These are phyloP conservation scores for Melopsittacus undulatus DNA, from an alignment of 2,797 vertebrate species.

Conservation along the genomic window DNA sequence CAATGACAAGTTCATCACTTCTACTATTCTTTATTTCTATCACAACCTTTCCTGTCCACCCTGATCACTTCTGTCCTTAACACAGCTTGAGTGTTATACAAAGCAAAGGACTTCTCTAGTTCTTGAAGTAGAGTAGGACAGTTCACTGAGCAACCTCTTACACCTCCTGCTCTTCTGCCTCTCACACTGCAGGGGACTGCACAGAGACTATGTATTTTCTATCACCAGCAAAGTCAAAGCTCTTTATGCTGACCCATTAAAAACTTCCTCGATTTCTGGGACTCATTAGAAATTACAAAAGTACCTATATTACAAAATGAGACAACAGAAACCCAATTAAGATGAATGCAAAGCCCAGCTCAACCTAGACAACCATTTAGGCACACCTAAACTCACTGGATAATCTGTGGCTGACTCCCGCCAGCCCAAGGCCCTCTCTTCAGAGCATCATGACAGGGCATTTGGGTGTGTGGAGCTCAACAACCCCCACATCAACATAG, in stretches of 20 bases:
- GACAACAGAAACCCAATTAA: neutral
- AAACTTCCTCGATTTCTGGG: neutral
- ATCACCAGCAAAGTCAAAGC: neutral
- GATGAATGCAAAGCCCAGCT: neutral
- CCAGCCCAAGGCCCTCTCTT: neutral
- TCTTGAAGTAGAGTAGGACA: neutral
- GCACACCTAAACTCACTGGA: neutral
- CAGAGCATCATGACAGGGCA: neutral
- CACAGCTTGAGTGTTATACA: neutral
- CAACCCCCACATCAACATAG: accelerated
- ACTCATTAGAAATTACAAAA: neutral
- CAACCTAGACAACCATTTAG: neutral
- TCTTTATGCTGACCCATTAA: neutral
- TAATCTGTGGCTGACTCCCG: neutral
- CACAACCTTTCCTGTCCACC: neutral
- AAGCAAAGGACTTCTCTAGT: neutral
- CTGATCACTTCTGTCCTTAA: neutral
- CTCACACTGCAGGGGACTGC: neutral
- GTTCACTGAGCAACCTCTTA: neutral
- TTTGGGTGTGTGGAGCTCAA: neutral
- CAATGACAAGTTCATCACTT: neutral
- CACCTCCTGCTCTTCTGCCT: neutral
- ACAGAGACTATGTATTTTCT: neutral
- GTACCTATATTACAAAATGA: neutral
- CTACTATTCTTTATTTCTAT: neutral